Evolutionary conservation across 1,140 invertebrate species (phyloP).

Genomic region (Planococcus citri): DNA sequence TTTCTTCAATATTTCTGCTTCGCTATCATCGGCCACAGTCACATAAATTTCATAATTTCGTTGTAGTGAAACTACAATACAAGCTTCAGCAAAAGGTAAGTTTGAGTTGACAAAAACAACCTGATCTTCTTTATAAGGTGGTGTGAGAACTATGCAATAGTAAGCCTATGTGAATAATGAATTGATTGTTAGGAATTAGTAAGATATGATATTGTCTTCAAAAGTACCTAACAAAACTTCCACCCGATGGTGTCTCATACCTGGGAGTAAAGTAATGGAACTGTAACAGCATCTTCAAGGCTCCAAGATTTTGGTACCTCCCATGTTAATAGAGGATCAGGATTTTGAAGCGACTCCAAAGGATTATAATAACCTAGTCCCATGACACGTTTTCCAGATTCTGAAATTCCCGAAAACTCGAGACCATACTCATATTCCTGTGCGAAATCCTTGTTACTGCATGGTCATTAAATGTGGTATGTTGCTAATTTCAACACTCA

Average conservation of each 20-base stretch:
- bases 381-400: conserved; percentile 71
- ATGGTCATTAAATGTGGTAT: too few relatives aligned
- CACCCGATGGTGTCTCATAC: too few relatives aligned
- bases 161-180: not conserved
- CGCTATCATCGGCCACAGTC: not conserved
- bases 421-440: conserved; percentile 68
- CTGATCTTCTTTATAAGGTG: not conserved
- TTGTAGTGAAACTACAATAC: not conserved
- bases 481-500: too few relatives aligned
- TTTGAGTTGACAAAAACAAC: not conserved
- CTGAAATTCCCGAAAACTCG: conserved; percentile 76
- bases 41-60: not conserved
- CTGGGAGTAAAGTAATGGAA: conserved; percentile 36
- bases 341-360: conserved; percentile 35
- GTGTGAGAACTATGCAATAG: not conserved
- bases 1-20: not conserved
- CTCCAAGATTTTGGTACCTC: conserved; percentile 40
- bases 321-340: conserved; percentile 33
- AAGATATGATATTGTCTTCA: too few relatives aligned
- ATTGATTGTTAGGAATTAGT: too few relatives aligned
- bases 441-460: too few relatives aligned
- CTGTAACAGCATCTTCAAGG: conserved; percentile 43
- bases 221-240: too few relatives aligned
- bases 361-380: conserved; percentile 85
- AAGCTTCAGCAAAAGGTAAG: not conserved